These are phyloP conservation scores for Leucozona laternaria DNA, from an alignment of 2,888 invertebrate species.

Conservation along the genomic window DNA sequence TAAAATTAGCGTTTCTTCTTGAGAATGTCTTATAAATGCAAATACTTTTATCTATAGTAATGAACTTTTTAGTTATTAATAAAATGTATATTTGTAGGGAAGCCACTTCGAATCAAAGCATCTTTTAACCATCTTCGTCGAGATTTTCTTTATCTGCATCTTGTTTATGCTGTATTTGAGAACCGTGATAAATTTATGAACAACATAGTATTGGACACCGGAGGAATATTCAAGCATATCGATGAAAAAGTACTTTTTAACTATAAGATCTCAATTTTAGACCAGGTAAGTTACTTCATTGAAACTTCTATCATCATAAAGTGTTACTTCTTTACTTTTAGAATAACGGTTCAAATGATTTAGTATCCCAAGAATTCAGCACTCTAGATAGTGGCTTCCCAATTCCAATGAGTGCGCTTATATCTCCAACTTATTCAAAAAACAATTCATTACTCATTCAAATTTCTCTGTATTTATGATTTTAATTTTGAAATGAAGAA, in stretches of 20 bases:
- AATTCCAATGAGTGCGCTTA: slow-evolving; percentile 84
- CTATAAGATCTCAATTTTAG: slow-evolving; percentile 82
- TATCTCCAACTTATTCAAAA: slow-evolving; percentile 83
- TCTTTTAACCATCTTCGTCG: slow-evolving; percentile 83
- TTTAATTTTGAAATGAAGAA: slow-evolving; percentile 28
- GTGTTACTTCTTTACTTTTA: slow-evolving; percentile 54
- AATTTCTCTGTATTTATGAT: slow-evolving; percentile 85
- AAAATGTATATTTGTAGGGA: slow-evolving; percentile 78
- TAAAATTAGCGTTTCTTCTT: too few relatives aligned
- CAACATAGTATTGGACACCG: slow-evolving; percentile 81
- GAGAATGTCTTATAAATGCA: too few relatives aligned
- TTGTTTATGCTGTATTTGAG: slow-evolving; percentile 78
- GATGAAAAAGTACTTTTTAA: slow-evolving; percentile 79
- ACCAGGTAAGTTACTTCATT: slow-evolving; percentile 79
- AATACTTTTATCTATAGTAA: too few relatives aligned
- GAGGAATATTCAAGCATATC: slow-evolving; percentile 81
- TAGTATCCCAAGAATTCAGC: slow-evolving; percentile 81
- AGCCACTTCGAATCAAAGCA: slow-evolving; percentile 81
- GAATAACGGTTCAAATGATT: slow-evolving; percentile 80
- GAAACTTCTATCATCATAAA: neutral
- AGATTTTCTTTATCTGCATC: slow-evolving; percentile 81
- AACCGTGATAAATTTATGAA: slow-evolving; percentile 76
- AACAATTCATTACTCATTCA: slow-evolving; percentile 85
- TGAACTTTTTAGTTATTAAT: too few relatives aligned
- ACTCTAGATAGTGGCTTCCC: slow-evolving; percentile 84